These are phyloP conservation scores for Lepisosteus oculatus DNA, from an alignment of 2,113 vertebrate species.

Conservation along the genomic window DNA sequence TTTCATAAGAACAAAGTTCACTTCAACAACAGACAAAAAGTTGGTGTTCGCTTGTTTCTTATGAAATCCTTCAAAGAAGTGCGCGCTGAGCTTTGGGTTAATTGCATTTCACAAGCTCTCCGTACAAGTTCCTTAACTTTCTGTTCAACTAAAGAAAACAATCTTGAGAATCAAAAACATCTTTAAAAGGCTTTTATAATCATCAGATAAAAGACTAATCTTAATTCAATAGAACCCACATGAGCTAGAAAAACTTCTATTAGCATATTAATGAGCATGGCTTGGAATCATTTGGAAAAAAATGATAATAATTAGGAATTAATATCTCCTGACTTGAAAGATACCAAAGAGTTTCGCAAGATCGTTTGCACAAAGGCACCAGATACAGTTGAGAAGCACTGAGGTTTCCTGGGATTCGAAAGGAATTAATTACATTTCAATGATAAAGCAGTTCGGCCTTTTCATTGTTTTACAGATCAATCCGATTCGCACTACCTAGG, in stretches of 20 bases:
- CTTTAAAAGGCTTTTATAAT: neutral
- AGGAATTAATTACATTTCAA: constrained; percentile 19
- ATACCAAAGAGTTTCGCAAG: constrained; percentile 6
- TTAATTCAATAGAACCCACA: neutral
- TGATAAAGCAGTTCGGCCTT: neutral
- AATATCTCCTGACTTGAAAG: constrained; percentile 23
- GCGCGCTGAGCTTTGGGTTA: too few relatives aligned
- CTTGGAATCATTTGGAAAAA: constrained; percentile 8
- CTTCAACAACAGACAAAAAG: too few relatives aligned
- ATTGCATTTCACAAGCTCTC: too few relatives aligned
- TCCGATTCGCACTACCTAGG: neutral
- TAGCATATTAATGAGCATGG: constrained; percentile 16
- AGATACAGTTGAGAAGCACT: neutral
- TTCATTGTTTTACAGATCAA: constrained; percentile 13
- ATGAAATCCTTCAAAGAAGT: too few relatives aligned
- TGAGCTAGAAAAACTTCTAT: constrained; percentile 15
- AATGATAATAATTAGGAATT: constrained; percentile 15
- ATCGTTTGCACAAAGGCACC: constrained; percentile 13
- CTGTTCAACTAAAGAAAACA: neutral
- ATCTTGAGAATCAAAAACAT: neutral
- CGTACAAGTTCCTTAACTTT: neutral
- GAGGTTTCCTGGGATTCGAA: constrained; percentile 4
- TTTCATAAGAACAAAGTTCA: too few relatives aligned
- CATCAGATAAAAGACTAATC: neutral
- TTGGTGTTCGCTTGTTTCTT: too few relatives aligned